A percentile compares a stretch with the other conserved stretches of the same genome.
phyloP scores from a whole-genome alignment of 30 jellyfish, hydroid and myxozoan genomes.

The Chrysaora quinquecirrha region DNA sequence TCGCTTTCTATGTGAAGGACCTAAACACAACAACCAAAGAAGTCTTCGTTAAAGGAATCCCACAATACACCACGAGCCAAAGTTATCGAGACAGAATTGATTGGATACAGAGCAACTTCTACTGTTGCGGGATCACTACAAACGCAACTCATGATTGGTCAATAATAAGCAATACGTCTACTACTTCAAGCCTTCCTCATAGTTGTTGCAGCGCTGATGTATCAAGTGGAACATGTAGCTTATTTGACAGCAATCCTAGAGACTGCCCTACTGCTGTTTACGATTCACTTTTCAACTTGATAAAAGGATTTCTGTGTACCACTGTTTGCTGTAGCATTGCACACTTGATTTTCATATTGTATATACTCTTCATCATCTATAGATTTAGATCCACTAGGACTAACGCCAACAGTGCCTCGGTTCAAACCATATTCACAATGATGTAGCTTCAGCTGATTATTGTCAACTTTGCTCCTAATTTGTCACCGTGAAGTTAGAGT shows the following conservation, averaged over 20 bases:
- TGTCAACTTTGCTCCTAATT: background rate
- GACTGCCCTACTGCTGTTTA: slow-evolving; percentile 9
- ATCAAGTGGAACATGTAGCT: background rate
- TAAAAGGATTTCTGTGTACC: slow-evolving; percentile 33
- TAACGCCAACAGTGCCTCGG: slow-evolving; percentile 4
- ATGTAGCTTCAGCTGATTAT: background rate
- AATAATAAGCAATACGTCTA: background rate
- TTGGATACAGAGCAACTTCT: slow-evolving; percentile 33
- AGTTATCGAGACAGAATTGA: slow-evolving; percentile 1
- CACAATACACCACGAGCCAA: background rate
- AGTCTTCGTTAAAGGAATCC: slow-evolving; percentile 18
- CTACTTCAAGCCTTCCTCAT: slow-evolving; percentile 14
- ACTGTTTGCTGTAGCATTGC: slow-evolving; percentile 18
- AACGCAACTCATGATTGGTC: slow-evolving; percentile 47
- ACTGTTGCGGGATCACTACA: slow-evolving; percentile 36
- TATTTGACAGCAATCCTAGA: background rate
- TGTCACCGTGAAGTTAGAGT: background rate
- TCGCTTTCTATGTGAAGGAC: slow-evolving; percentile 16
- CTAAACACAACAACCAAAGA: background rate
- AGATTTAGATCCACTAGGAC: background rate
- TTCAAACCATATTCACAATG: slow-evolving; percentile 35
- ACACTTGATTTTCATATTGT: background rate
- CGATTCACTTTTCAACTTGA: background rate
- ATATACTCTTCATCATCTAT: background rate
- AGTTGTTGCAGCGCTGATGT: slow-evolving; percentile 31